These are phyloP conservation scores for Myotis findleyi DNA, from an alignment of 2,797 vertebrate species.

Conservation along the genomic window DNA sequence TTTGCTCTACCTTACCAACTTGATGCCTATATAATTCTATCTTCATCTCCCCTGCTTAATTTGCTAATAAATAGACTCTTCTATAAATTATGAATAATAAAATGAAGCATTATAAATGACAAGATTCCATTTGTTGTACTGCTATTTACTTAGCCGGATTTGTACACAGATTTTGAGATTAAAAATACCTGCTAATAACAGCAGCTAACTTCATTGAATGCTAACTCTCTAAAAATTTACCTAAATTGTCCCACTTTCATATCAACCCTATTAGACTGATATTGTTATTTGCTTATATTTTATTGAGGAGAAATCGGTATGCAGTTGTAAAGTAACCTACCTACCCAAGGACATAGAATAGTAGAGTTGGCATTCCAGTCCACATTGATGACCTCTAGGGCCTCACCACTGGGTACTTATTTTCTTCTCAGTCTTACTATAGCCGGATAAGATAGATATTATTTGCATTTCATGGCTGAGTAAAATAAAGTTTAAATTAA, in stretches of 20 bases:
- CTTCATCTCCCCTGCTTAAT: neutral
- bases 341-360: neutral
- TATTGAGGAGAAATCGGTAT: neutral
- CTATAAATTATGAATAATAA: slow-evolving; percentile 18
- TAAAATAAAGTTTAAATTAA: neutral
- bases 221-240: neutral
- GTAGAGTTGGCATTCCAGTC: neutral
- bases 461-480: neutral
- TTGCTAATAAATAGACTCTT: neutral
- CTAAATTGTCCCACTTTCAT: neutral
- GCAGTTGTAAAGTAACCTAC: neutral
- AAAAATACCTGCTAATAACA: neutral
- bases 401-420: neutral
- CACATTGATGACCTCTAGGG: neutral
- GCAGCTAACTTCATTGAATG: neutral
- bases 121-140: neutral
- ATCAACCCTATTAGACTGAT: neutral
- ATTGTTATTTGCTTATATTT: neutral
- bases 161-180: neutral
- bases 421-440: neutral
- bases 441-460: neutral
- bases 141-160: neutral
- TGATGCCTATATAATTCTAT: neutral
- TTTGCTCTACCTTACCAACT: neutral
- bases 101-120: neutral